Base-by-base conservation (phyloP, 1,140 invertebrate species). In the Drosophila tsacasi region DNA sequence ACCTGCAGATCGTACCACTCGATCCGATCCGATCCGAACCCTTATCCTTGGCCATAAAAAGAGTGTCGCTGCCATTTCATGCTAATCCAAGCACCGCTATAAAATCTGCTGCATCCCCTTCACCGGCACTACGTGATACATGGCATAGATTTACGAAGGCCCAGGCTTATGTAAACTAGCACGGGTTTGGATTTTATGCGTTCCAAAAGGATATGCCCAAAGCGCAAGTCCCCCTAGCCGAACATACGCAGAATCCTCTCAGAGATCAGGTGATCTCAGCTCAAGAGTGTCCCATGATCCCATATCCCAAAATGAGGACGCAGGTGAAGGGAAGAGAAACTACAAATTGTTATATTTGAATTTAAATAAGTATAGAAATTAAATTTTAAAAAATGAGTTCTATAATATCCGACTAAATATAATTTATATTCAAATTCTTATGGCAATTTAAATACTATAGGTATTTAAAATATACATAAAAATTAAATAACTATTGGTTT, bases 11-110 rank as follows among this genome's bases (percentile, higher is more conserved):
- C 37, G 8, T 12, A 23, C 15, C 40, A 39, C 23, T 4, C 60
- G 35, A 76, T 40, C 7, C 59, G 39, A 76, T 35, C n/a, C 30
- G 30, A 40, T 19, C 66, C 30, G 30, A 40, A 17, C 66, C 50
- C 54, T 64, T 44, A 69, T 42, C 68, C 52, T 17, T 21, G 64
- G 27, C 15, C 50, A 76, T 86, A 86, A 83, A 83, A 61, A 39
- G 37, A 27, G 52, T 76, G 63, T 57, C 61, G 59, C 44, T 67
- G 37, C 3, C 35, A 66, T 25, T 62, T 71, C 61, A 39, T 44
- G 23, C 66, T 78, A 76, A 87, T 76, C 69, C 79, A 67, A 87
- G 87, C 68, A 47, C 49, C 49, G 42, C 77, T 67, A 89, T 89
- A 87, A 87, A 87, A 63, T 49, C 19, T 8, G 25, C 25, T 55